Evolutionary conservation across 2,797 vertebrate genomes (phyloP).

Genomic region (Acrocephalus scirpaceus): DNA sequence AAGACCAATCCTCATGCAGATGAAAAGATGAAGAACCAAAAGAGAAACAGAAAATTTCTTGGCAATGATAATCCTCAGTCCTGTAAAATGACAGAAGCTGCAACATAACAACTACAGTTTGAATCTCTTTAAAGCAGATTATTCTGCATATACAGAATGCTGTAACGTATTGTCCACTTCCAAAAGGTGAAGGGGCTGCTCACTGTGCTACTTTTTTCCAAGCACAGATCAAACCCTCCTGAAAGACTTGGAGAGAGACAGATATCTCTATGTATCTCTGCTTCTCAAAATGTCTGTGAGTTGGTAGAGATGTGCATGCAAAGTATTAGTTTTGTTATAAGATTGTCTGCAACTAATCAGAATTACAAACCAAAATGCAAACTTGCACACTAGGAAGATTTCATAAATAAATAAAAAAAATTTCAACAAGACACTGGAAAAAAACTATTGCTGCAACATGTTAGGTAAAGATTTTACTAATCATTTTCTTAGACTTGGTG

Average conservation of each 20-base stretch:
- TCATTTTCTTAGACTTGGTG: not conserved
- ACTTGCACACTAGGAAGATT: not conserved
- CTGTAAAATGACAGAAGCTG: not conserved
- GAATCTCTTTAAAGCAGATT: not conserved
- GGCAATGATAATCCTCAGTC: not conserved
- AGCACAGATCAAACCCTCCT: not conserved
- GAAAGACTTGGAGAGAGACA: not conserved
- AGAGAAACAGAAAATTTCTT: not conserved
- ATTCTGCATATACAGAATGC: not conserved
- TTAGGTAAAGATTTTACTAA: not conserved
- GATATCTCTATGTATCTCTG: not conserved
- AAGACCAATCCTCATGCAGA: not conserved
- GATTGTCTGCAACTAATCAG: not conserved
- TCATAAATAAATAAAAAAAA: not conserved
- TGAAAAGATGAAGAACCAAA: not conserved
- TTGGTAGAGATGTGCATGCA: rapidly evolving
- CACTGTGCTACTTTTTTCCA: not conserved
- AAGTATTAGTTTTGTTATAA: not conserved
- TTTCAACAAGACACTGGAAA: not conserved
- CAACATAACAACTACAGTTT: not conserved
- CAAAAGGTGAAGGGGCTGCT: not conserved
- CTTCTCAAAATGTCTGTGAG: not conserved
- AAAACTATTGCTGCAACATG: not conserved
- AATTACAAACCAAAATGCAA: not conserved
- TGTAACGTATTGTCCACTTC: not conserved